A percentile compares a stretch with the other conserved stretches of the same genome.
phyloP scores from a whole-genome alignment of 1,140 invertebrate species.

The Capitella teleta region DNA sequence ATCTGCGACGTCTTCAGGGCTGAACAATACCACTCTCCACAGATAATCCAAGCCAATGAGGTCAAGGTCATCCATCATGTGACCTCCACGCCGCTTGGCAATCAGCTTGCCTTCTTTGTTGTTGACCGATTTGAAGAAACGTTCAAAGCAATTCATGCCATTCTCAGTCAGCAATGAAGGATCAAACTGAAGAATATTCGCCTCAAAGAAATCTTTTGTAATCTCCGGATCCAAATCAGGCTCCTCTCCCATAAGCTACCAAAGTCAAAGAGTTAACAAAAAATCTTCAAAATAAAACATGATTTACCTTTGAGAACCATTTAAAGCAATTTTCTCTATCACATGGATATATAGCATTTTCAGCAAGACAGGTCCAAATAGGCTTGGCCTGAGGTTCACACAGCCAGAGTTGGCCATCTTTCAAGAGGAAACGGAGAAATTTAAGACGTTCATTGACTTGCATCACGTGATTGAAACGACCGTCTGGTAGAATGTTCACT shows the following conservation, averaged over 20 bases:
- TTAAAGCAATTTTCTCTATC: slow-evolving; percentile 95
- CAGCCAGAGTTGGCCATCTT: slow-evolving; percentile 87
- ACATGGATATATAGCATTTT: slow-evolving; percentile 77
- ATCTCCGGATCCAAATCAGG: slow-evolving; percentile 93
- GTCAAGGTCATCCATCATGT: slow-evolving; percentile 57
- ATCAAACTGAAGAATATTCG: slow-evolving; percentile 85
- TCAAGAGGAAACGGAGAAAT: slow-evolving; percentile 61
- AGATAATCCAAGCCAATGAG: slow-evolving; percentile 92
- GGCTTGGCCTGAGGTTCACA: slow-evolving; percentile 92
- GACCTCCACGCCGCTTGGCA: slow-evolving; percentile 66
- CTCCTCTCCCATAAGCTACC: slow-evolving; percentile 82
- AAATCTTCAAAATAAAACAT: no score
- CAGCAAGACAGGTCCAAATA: slow-evolving; percentile 92
- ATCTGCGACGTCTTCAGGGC: slow-evolving; percentile 79
- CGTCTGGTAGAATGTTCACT: slow-evolving; percentile 70
- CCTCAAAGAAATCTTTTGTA: slow-evolving; percentile 91
- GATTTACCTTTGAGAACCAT: slow-evolving; percentile 80
- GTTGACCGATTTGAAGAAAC: slow-evolving; percentile 96
- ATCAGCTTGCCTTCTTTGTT: slow-evolving; percentile 86
- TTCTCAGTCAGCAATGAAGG: slow-evolving; percentile 83
- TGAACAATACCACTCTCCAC: slow-evolving; percentile 82
- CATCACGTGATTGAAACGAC: slow-evolving; percentile 77
- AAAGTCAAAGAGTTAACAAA: slow-evolving; percentile 7
- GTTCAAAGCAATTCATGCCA: slow-evolving; percentile 86
- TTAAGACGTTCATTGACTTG: slow-evolving; percentile 90